Evolutionary conservation across 2,888 invertebrate genomes (phyloP).

Genomic region (Tetanocera ferruginea): DNA sequence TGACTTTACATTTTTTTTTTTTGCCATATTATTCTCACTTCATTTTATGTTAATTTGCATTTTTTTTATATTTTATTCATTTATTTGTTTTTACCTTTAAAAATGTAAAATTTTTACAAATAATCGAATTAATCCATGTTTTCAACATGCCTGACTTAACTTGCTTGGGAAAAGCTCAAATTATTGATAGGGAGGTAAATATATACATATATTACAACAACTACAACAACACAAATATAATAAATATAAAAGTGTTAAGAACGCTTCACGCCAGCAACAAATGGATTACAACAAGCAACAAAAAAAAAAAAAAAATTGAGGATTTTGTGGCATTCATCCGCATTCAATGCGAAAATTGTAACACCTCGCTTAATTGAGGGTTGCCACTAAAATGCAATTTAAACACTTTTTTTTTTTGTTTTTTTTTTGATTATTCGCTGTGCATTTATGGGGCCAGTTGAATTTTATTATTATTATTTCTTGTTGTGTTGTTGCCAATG

Average conservation of each 20-base stretch:
- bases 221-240: neutral
- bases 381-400: conserved; percentile 17
- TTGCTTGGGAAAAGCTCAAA: neutral
- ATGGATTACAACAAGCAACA: neutral
- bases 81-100: neutral
- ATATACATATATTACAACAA: neutral
- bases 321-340: neutral
- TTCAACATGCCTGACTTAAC: conserved; percentile 1
- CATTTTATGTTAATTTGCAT: neutral
- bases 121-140: neutral
- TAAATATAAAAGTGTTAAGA: no score
- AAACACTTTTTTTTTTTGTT: conserved; percentile 2
- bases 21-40: neutral
- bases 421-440: neutral
- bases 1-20: neutral
- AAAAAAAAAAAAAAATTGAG: neutral
- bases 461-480: no score
- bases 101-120: neutral
- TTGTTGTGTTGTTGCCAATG: no score
- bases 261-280: no score
- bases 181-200: no score
- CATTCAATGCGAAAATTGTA: neutral
- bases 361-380: conserved; percentile 11
- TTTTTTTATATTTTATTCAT: neutral
- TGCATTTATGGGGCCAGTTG: no score